Evolutionary conservation across 1,140 invertebrate species (phyloP).

Genomic region (Apolygus lucorum): DNA sequence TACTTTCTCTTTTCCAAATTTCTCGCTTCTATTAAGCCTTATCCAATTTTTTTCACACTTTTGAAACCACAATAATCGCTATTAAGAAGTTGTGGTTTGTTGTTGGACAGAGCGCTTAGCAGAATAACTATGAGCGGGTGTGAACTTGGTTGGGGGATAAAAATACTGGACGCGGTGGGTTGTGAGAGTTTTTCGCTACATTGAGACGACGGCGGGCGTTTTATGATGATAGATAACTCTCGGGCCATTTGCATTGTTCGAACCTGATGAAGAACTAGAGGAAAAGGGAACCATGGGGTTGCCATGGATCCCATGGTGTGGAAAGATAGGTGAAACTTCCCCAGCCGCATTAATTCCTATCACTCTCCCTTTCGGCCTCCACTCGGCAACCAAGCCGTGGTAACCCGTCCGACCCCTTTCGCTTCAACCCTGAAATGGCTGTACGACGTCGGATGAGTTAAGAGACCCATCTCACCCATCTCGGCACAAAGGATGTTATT

Average conservation of each 20-base stretch:
- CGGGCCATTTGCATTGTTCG: constrained; percentile 14
- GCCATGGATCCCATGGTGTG: not conserved
- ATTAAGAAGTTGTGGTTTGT: too few relatives aligned
- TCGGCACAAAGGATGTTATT: not conserved
- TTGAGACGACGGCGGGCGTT: not conserved
- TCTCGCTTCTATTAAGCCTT: too few relatives aligned
- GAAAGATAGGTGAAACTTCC: constrained; percentile 4
- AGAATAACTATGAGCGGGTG: too few relatives aligned
- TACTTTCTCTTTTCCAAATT: too few relatives aligned
- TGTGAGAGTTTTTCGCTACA: constrained; percentile 1
- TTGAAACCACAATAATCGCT: too few relatives aligned
- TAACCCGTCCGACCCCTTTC: not conserved
- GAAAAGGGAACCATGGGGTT: not conserved
- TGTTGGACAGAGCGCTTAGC: too few relatives aligned
- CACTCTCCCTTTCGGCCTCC: not conserved
- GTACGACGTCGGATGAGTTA: constrained; percentile 4
- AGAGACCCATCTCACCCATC: not conserved
- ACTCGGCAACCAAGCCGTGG: not conserved
- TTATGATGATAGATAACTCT: constrained; percentile 12
- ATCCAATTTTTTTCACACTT: too few relatives aligned
- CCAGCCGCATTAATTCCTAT: constrained; percentile 11
- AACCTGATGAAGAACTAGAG: constrained; percentile 1
- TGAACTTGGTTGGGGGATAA: not conserved
- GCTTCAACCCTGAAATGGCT: not conserved
- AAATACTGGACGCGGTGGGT: not conserved